Evolutionary conservation across 2,888 invertebrate species (phyloP).

Genomic region (Abrostola tripartita): DNA sequence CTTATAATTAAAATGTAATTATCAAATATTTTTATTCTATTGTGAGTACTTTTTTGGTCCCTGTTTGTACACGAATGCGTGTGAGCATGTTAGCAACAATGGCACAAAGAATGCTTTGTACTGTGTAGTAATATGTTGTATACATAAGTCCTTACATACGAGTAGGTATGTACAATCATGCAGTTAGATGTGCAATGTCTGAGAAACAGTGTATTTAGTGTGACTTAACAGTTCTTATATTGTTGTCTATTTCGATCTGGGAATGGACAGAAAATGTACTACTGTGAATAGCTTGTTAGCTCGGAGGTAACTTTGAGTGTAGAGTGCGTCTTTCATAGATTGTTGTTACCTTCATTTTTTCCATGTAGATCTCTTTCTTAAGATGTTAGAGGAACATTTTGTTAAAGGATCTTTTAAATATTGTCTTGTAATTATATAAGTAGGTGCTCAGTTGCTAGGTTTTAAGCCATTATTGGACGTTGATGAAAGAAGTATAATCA

Average conservation of each 20-base stretch:
- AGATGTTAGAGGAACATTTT: too few species aligned
- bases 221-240: conserved; percentile 33
- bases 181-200: conserved; percentile 48
- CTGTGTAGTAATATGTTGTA: conserved; percentile 54
- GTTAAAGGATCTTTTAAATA: too few species aligned
- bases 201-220: conserved; percentile 44
- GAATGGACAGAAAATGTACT: conserved; percentile 15
- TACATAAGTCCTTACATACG: conserved; percentile 39
- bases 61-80: conserved; percentile 55
- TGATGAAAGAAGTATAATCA: too few species aligned
- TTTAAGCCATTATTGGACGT: too few species aligned
- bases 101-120: conserved; percentile 75
- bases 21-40: conserved; percentile 49
- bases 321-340: background rate
- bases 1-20: conserved; percentile 45
- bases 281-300: conserved; percentile 1
- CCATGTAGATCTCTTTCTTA: too few species aligned
- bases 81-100: conserved; percentile 69
- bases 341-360: too few species aligned
- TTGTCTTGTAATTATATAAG: too few species aligned
- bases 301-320: background rate
- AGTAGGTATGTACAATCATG: conserved; percentile 13
- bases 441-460: too few species aligned
- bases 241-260: conserved; percentile 26
- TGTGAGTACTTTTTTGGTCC: conserved; percentile 62